Base-by-base conservation (phyloP, 2,888 invertebrate species). In the Leptothorax acervorum region DNA sequence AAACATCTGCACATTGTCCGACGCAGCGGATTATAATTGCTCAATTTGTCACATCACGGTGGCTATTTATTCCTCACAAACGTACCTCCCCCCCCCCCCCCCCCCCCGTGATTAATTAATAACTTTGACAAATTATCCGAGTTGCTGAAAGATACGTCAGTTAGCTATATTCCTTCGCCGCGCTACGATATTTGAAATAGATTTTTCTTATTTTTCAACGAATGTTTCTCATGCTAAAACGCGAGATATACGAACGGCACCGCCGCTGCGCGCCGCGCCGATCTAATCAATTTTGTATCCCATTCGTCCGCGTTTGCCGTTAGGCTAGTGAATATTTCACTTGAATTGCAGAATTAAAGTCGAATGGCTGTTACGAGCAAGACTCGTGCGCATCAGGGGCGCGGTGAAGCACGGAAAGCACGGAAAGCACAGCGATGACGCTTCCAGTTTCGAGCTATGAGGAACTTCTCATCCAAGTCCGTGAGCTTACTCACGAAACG, bases 361-460 rank as follows among this genome's bases (percentile, higher is more conserved):
- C 92, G 91, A 89, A 92, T 92, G 92, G 92, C 91, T 86, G 76
- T 90, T 90, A 86, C 85, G 57, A 68, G 74, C 48, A 76, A 87
- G 83, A 71, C 51, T 57, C 83, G 84, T 83, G 87, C 85, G 91
- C 90, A 23, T 23, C 23, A 86, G 88, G 86, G 87, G 91, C 91
- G 89, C 88, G 86, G 88, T 84, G 82, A 87, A 23, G 23, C 23
- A 23, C 23, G 23, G 23, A 23, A 87, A 88, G 73, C 62, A 66
- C 23, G 82, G 66, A 82, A 86, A 81, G 66, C 89, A 89, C 86
- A 93, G 95, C 94, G 92, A 96, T 96, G 96, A 96, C 96, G 93
- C 95, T 96, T 92, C 96, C 96, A 89, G 96, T 96, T 91, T 96
- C 96, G 88, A 96, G 96, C 93, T 96, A 96, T 95, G 96, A 96